Base-by-base conservation (phyloP, 35 echinoderm and acorn worm species). In the Anneissia japonica region DNA sequence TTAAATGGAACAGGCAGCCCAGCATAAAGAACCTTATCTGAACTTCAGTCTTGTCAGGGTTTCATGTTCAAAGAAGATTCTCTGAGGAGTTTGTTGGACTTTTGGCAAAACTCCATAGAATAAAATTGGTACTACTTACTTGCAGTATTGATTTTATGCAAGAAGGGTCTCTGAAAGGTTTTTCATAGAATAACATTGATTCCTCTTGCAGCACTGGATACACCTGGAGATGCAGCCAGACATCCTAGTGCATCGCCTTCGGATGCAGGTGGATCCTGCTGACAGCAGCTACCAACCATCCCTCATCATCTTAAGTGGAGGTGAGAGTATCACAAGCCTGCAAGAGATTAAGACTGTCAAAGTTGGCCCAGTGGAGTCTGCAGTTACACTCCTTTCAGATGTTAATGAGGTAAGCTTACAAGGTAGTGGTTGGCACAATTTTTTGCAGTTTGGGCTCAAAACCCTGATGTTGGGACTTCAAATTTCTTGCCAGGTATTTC, bases 261-360 rank as follows among this genome's bases (percentile, higher is more conserved):
- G 95, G 37, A 98, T 98, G 92, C 88, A 82, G 23, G 95, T 98
- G 0, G 95, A 98, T 40, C 95, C 95, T 0, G 93, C 93, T 31
- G 95, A 98, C 81, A 94, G 91, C 82, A 94, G 92, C 84, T 98
- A 98, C 74, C 95, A 98, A 72, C 95, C 95, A 29, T 98, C 95
- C 21, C 85, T 94, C 31, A 89, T 98, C 1, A 75, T 98, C 0
- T 73, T 98, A 23, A 94, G 85, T n/a, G 95, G 91, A 11, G 92
- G 95, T 26, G 89, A 98, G 35, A 91, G 75, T 13, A 46, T 84
- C 16, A 84, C 85, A 16, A 39, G 76, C 30, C 72, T 94, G 16
- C 72, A 85, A 35, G 95, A 98, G 73, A 79, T 93, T 16, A 98
- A 98, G 45, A 94, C 95, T 0, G 75, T 98, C 74, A 74, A 90